These are phyloP conservation scores for Xiphophorus birchmanni DNA, from an alignment of 2,797 vertebrate genomes.

Conservation along the genomic window DNA sequence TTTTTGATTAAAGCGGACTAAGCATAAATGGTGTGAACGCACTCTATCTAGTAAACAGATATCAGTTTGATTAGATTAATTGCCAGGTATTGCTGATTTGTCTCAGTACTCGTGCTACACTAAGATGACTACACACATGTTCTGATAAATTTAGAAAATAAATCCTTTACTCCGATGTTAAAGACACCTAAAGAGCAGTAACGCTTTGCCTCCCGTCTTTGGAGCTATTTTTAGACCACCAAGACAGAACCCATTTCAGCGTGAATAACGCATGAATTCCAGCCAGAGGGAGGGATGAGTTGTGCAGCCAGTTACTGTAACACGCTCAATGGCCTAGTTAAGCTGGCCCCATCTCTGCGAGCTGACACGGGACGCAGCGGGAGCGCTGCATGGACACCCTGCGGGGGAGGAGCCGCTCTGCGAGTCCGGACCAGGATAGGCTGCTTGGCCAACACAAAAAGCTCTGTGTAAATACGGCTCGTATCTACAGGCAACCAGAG, in stretches of 20 bases:
- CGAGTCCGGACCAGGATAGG: constrained; percentile 55
- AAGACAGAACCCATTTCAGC: constrained; percentile 64
- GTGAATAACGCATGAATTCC: constrained; percentile 66
- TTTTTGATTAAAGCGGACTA: too few relatives aligned
- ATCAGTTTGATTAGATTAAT: not conserved
- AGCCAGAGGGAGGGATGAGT: constrained; percentile 66
- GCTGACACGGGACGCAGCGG: constrained; percentile 37
- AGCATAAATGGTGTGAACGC: too few relatives aligned
- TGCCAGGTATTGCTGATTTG: not conserved
- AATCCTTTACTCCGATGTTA: not conserved
- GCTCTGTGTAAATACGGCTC: constrained; percentile 70
- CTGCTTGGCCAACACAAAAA: constrained; percentile 62
- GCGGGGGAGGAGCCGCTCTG: constrained; percentile 39
- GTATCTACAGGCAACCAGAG: constrained; percentile 78
- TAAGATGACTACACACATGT: not conserved
- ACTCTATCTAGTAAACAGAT: not conserved
- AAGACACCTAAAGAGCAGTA: constrained; percentile 29
- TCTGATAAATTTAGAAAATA: not conserved
- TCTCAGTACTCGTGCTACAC: not conserved
- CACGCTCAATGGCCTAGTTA: constrained; percentile 73
- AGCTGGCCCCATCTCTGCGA: constrained; percentile 41
- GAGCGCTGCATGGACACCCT: constrained; percentile 28
- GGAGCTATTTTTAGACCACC: constrained; percentile 74
- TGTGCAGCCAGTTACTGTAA: constrained; percentile 63
- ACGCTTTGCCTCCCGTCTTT: constrained; percentile 40